A percentile compares a stretch with the other conserved stretches of the same genome.
These are phyloP conservation scores for Sciurus niger DNA, from an alignment of 2,113 vertebrate species.

Conservation along the genomic window DNA sequence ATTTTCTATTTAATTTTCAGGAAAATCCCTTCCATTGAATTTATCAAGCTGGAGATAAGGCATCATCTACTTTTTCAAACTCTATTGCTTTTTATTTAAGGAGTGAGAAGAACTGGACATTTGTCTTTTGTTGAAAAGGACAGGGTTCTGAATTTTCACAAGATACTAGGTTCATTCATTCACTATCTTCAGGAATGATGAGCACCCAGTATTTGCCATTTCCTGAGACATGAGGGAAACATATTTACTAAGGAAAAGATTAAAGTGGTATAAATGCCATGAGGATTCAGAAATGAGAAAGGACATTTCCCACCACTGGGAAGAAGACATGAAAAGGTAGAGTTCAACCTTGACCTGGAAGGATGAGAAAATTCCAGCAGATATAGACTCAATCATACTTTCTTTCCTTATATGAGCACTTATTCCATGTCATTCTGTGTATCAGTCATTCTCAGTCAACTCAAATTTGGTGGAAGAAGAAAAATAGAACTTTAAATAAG, in stretches of 20 bases:
- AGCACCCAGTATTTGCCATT: neutral
- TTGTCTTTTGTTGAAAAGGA: neutral
- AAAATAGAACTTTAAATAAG: neutral
- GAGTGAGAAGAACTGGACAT: neutral
- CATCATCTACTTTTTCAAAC: neutral
- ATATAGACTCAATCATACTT: neutral
- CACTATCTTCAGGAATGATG: neutral
- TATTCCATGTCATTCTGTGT: neutral
- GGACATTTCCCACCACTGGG: neutral
- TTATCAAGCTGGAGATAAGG: conserved; percentile 15
- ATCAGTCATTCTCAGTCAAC: neutral
- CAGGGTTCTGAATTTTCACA: neutral
- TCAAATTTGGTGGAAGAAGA: neutral
- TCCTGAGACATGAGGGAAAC: neutral
- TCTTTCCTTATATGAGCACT: neutral
- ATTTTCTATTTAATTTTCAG: conserved; percentile 46
- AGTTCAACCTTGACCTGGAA: neutral
- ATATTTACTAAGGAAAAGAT: neutral
- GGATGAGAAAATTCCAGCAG: neutral
- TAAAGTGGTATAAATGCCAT: neutral
- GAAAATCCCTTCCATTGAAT: conserved; percentile 43
- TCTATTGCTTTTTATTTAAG: neutral
- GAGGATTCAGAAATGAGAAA: neutral
- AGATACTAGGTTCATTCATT: neutral
- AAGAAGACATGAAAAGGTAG: neutral